Evolutionary conservation across 92 coral and sea anemone genomes (phyloP).

Genomic region (Siderastrea siderea): DNA sequence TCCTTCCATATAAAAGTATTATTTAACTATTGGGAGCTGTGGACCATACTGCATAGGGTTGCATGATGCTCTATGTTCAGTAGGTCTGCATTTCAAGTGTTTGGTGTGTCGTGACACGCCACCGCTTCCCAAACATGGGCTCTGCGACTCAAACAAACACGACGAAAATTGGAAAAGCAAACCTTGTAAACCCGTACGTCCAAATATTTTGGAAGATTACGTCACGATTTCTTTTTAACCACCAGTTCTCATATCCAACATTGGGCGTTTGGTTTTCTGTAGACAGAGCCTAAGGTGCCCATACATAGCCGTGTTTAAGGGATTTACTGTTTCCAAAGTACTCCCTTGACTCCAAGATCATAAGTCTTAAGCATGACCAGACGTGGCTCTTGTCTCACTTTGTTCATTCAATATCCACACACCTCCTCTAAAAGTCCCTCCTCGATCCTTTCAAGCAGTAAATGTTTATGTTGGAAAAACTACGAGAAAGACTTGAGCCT

Average conservation of each 20-base stretch:
- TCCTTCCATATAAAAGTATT: too few species aligned
- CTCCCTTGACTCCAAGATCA: too few species aligned
- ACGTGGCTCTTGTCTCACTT: background rate
- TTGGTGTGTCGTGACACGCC: background rate
- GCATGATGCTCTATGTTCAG: too few species aligned
- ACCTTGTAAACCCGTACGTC: background rate
- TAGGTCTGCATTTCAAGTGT: background rate
- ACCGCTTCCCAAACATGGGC: background rate
- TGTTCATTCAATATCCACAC: background rate
- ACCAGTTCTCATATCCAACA: background rate
- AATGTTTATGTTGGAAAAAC: too few species aligned
- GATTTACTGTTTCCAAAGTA: too few species aligned
- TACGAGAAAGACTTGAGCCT: background rate
- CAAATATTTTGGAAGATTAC: background rate
- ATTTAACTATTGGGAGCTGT: too few species aligned
- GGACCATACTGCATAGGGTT: too few species aligned
- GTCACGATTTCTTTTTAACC: background rate
- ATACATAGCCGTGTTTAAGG: background rate
- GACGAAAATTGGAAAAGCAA: background rate
- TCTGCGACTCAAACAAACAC: background rate
- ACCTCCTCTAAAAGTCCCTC: background rate
- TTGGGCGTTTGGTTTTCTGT: background rate
- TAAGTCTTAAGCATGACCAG: too few species aligned
- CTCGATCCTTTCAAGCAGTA: background rate
- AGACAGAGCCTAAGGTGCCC: background rate